Percentiles rank a stretch among this genome's conserved stretches.
Evolutionary conservation across 2,797 vertebrate genomes (phyloP).

Genomic region (Lemur catta): DNA sequence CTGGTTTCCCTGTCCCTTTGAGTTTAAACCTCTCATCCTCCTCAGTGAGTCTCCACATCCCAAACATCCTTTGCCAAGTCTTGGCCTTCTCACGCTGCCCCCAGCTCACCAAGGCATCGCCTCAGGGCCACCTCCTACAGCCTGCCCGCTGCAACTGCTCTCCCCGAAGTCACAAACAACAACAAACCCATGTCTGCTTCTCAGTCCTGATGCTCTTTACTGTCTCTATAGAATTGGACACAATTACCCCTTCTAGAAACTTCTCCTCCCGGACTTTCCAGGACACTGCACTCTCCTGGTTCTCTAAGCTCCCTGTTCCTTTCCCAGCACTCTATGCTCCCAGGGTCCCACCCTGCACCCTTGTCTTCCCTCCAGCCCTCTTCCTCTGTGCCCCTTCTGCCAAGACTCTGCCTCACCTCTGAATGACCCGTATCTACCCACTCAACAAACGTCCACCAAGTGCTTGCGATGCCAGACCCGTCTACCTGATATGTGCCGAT

Average conservation of each 20-base stretch:
- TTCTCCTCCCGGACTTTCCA: background rate
- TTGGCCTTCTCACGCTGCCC: background rate
- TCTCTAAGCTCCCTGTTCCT: background rate
- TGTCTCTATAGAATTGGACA: background rate
- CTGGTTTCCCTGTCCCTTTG: background rate
- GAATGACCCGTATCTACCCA: background rate
- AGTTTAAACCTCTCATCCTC: background rate
- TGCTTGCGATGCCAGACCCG: background rate
- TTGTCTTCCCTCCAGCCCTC: background rate
- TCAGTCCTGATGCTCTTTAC: background rate
- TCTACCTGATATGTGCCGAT: background rate
- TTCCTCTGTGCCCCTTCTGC: background rate
- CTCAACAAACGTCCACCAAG: background rate
- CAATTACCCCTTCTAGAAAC: background rate
- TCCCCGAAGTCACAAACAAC: background rate
- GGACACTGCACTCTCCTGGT: background rate
- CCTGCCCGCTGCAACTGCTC: background rate
- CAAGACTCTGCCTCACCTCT: background rate
- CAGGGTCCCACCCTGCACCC: background rate
- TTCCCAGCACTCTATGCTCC: background rate
- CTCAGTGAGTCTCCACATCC: background rate
- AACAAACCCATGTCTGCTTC: background rate
- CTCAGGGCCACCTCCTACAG: background rate
- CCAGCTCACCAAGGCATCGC: rapidly evolving
- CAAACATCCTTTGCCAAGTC: background rate